phyloP scores from a whole-genome alignment of 2,888 invertebrate species.

The Formica aserva region DNA sequence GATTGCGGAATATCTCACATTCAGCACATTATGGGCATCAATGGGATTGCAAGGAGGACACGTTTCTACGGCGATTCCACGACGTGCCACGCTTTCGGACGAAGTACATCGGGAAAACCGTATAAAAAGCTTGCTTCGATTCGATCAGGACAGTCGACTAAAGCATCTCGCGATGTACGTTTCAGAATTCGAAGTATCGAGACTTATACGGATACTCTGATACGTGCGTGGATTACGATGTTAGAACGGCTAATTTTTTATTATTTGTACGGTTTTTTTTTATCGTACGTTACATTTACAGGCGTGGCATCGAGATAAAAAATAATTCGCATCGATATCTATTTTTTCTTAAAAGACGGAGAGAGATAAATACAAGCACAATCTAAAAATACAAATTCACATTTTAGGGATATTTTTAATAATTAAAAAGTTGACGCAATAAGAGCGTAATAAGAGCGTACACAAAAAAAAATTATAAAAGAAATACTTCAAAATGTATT shows the following conservation, averaged over 20 bases:
- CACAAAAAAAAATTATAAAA: not conserved
- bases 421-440: not conserved
- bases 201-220: not conserved
- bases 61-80: conserved; percentile 49
- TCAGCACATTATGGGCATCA: conserved; percentile 54
- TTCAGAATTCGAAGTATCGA: conserved; percentile 22
- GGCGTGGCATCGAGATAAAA: not conserved
- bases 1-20: conserved; percentile 55
- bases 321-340: not conserved
- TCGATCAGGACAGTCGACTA: conserved; percentile 11
- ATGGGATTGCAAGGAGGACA: conserved; percentile 54
- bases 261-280: not conserved
- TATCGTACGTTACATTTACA: not conserved
- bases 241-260: not conserved
- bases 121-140: conserved; percentile 24
- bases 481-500: not conserved
- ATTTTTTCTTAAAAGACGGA: not conserved
- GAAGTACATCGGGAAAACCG: conserved; percentile 25
- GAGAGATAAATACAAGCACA: not conserved
- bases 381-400: not conserved
- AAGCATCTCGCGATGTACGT: conserved; percentile 16
- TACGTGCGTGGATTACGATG: not conserved
- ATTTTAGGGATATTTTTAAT: not conserved
- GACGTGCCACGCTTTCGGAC: conserved; percentile 57
- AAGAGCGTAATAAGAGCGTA: not conserved